A percentile compares a stretch with the other conserved stretches of the same genome.
phyloP scores from a whole-genome alignment of 2,888 invertebrate genomes.

The Eupeodes latifasciatus region DNA sequence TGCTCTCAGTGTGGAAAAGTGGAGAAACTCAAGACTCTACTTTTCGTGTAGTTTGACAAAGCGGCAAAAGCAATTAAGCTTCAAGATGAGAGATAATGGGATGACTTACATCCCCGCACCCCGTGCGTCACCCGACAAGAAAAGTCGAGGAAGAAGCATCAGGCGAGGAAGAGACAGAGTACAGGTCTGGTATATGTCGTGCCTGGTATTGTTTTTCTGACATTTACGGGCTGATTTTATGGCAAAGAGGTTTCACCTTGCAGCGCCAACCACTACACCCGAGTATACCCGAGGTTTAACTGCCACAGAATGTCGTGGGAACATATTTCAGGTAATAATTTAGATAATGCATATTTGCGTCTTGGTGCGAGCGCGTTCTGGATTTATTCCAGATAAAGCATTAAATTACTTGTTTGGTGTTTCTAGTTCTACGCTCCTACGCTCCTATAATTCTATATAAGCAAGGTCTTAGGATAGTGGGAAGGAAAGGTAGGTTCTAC shows the following conservation, averaged over 20 bases:
- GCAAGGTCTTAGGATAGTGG: neutral
- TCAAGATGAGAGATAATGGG: conserved; percentile 51
- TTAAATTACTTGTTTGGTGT: conserved; percentile 53
- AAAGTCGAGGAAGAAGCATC: neutral
- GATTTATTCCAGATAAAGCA: conserved; percentile 62
- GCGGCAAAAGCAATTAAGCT: conserved; percentile 72
- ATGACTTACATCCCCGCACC: neutral
- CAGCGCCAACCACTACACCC: conserved; percentile 10
- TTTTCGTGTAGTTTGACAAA: conserved; percentile 73
- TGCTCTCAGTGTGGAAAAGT: conserved; percentile 26
- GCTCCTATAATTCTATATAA: neutral
- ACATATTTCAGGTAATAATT: conserved; percentile 71
- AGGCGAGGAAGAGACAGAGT: neutral
- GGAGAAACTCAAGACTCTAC: conserved; percentile 48
- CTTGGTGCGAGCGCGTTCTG: conserved; percentile 35
- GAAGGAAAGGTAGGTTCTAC: no score
- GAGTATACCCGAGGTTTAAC: conserved; percentile 22
- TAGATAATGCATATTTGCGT: conserved; percentile 62
- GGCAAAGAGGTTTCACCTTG: conserved; percentile 44
- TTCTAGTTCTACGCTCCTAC: neutral
- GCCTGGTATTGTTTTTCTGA: conserved; percentile 36
- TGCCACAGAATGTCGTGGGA: conserved; percentile 58
- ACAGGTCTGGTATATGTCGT: conserved; percentile 11
- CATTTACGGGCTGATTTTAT: conserved; percentile 48
- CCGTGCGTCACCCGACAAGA: neutral